These are phyloP conservation scores for Willisornis vidua DNA, from an alignment of 2,113 vertebrate genomes.

Conservation along the genomic window DNA sequence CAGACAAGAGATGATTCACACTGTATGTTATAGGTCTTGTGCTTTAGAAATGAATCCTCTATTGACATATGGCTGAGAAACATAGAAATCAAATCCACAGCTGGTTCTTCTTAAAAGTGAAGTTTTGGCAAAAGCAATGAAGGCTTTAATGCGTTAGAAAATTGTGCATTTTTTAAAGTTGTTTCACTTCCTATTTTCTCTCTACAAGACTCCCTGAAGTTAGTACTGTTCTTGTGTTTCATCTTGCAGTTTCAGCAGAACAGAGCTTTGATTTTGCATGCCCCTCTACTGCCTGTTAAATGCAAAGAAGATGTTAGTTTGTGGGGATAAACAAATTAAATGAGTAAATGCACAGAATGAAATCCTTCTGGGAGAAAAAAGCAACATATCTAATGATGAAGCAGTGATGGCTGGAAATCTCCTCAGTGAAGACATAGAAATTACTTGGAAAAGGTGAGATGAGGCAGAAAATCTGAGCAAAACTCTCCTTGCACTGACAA, in stretches of 20 bases:
- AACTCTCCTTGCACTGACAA: background rate
- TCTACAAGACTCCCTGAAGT: conserved; percentile 12
- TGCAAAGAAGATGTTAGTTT: background rate
- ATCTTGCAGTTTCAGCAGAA: conserved; percentile 25
- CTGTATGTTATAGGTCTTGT: background rate
- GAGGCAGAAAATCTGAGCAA: background rate
- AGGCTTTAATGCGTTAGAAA: conserved; percentile 6
- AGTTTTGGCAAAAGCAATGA: conserved; percentile 29
- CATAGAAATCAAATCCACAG: conserved; percentile 40
- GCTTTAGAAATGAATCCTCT: conserved; percentile 32
- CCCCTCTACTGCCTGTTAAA: background rate
- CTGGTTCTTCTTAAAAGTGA: conserved; percentile 52
- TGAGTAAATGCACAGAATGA: background rate
- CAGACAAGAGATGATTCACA: conserved; percentile 28
- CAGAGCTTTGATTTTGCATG: background rate
- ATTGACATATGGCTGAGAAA: conserved; percentile 5
- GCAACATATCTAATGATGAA: background rate
- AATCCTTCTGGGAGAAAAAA: background rate
- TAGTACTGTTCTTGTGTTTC: background rate
- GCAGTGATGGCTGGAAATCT: background rate
- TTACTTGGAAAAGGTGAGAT: background rate
- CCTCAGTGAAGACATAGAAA: background rate
- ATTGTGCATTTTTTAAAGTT: conserved; percentile 44
- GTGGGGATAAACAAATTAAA: background rate
- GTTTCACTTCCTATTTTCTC: conserved; percentile 44